phyloP scores from a whole-genome alignment of 2,888 invertebrate species.

The Drosophila greeni region DNA sequence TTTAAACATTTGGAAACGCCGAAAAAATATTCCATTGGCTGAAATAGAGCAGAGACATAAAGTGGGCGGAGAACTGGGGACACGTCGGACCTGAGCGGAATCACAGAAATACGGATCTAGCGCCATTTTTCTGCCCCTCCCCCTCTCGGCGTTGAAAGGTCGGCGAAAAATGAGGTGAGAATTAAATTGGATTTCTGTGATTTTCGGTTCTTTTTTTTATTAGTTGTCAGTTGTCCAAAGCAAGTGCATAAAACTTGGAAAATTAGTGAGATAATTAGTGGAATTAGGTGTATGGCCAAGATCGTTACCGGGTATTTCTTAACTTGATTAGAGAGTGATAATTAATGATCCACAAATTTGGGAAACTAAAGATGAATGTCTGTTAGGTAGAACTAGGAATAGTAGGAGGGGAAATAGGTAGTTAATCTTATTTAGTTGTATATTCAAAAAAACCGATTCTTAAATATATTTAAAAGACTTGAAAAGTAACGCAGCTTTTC shows the following conservation, averaged over 20 bases:
- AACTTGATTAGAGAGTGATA: conserved; percentile 9
- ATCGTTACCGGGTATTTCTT: neutral
- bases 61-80: conserved; percentile 28
- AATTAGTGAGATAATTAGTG: conserved; percentile 38
- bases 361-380: neutral
- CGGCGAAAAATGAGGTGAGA: conserved; percentile 37
- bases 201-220: conserved; percentile 25
- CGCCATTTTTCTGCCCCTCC: conserved; percentile 31
- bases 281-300: conserved; percentile 20
- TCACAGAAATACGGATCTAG: conserved; percentile 17
- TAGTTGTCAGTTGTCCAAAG: conserved; percentile 31
- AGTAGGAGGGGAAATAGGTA: too few relatives aligned
- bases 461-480: too few relatives aligned
- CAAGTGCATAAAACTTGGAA: conserved; percentile 35
- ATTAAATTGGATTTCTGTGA: conserved; percentile 35
- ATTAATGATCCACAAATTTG: conserved; percentile 15
- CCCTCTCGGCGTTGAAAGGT: conserved; percentile 4
- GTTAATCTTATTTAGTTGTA: too few relatives aligned
- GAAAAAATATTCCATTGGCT: conserved; percentile 65
- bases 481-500: too few relatives aligned
- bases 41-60: conserved; percentile 36
- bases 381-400: too few relatives aligned
- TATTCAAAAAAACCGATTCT: neutral
- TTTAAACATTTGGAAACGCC: conserved; percentile 45
- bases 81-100: conserved; percentile 8